phyloP scores from a whole-genome alignment of 92 coral and sea anemone species.

The Palythoa heliodiscus region DNA sequence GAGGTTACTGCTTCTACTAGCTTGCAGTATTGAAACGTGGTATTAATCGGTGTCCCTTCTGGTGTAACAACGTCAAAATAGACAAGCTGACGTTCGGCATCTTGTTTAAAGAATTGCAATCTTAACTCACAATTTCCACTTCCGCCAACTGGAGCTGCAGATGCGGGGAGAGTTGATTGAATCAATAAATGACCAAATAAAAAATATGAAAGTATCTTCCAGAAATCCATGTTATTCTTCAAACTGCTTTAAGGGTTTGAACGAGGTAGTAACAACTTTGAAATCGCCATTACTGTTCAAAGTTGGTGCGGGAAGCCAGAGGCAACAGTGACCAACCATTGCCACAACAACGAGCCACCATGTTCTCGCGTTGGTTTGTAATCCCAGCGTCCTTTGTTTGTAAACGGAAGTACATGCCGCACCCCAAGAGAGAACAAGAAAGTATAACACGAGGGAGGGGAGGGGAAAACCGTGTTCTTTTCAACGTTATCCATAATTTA shows the following conservation, averaged over 20 bases:
- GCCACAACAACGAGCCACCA: slow-evolving; percentile 15
- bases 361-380: slow-evolving; percentile 2
- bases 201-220: neutral
- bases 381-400: slow-evolving; percentile 31
- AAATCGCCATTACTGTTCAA: neutral
- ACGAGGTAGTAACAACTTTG: neutral
- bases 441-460: neutral
- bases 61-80: slow-evolving; percentile 30
- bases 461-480: too few species aligned
- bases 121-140: slow-evolving; percentile 22
- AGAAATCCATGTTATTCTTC: neutral
- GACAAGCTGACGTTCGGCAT: neutral
- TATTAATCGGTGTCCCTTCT: neutral
- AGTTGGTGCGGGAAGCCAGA: neutral
- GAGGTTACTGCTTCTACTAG: neutral
- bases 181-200: neutral
- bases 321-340: neutral
- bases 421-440: neutral
- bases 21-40: slow-evolving; percentile 9
- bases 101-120: slow-evolving; percentile 15
- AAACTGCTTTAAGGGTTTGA: neutral
- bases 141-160: slow-evolving; percentile 34
- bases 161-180: neutral
- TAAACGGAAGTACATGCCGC: slow-evolving; percentile 9
- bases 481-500: too few species aligned